Percentiles rank a stretch among this genome's conserved stretches.
Evolutionary conservation across 2,113 vertebrate genomes (phyloP).

Genomic region (Hypocryptadius cinnamomeus): DNA sequence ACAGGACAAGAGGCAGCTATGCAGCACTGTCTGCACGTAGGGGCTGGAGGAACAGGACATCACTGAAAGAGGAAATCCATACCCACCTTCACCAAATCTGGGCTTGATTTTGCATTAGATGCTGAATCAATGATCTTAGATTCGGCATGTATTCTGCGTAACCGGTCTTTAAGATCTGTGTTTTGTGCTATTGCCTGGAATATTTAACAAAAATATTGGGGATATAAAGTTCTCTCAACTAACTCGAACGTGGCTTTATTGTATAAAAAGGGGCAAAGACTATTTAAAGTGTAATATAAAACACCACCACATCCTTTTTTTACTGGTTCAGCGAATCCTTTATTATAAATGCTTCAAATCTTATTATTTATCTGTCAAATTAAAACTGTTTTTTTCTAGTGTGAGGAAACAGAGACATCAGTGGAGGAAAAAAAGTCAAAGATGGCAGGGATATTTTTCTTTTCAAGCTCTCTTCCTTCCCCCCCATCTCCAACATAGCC

Average conservation of each 20-base stretch:
- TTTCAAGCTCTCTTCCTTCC: not conserved
- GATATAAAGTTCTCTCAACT: constrained; percentile 49
- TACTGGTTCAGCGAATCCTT: not conserved
- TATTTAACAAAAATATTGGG: constrained; percentile 76
- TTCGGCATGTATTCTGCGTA: constrained; percentile 94
- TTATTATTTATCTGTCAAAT: not conserved
- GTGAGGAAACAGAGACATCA: not conserved
- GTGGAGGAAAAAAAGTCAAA: not conserved
- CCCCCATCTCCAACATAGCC: not conserved
- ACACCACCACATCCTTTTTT: not conserved
- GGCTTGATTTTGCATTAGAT: constrained; percentile 77
- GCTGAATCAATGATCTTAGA: constrained; percentile 87
- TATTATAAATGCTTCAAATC: not conserved
- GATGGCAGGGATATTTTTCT: not conserved
- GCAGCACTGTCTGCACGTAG: not conserved
- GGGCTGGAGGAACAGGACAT: not conserved
- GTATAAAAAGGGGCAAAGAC: not conserved
- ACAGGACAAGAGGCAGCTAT: not conserved
- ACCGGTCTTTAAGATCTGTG: constrained; percentile 92
- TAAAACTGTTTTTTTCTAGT: not conserved
- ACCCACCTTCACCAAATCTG: constrained; percentile 91
- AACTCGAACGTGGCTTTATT: not conserved
- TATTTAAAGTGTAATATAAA: not conserved
- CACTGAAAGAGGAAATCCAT: constrained; percentile 55
- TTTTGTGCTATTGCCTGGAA: constrained; percentile 95